Base-by-base conservation (phyloP, 2,797 vertebrate species). In the Cephalopachus bancanus region DNA sequence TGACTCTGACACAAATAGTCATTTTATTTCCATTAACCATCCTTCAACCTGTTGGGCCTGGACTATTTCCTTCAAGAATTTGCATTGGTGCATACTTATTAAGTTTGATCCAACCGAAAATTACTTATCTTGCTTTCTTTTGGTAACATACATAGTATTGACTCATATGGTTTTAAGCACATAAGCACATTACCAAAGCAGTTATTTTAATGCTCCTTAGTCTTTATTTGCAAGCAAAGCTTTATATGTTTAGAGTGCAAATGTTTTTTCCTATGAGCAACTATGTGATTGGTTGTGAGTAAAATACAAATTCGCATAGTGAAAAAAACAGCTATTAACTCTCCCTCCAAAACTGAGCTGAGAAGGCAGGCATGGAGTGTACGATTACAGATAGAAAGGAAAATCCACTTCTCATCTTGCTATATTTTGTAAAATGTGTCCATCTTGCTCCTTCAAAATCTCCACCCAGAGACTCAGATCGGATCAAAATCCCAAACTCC, bases 1-100 rank as follows among this genome's bases (percentile, higher is more conserved):
- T 65, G 78, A n/a, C 71, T 75, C 92, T 97, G 76, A 96, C 64
- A 64, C 64, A 76, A 28, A 89, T 95, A 87, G 4, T 94, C 71
- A 57, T 93, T 98, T 97, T 97, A 87, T 89, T 91, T 5, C 26
- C 89, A 20, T 55, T 93, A 91, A 92, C 26, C 71, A 80, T 88
- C 22, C 10, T 51, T 96, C 26, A 28, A 1, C 72, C 19, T 95
- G 2, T 59, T 71, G 44, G 75, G 64, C 62, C 49, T 92, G 91
- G 30, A 75, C 33, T 75, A 83, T 64, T 28, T 97, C 72, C 75
- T 97, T 96, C 62, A 94, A 64, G 67, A 16, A 57, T 97, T 81
- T 92, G 33, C 91, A 89, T 9, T 89, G 78, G 33, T 55, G 37
- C 89, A 71, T 83, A 69, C 62, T 94, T 67, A 93, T 94, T 67